A percentile compares a stretch with the other conserved stretches of the same genome.
Conservation (phyloP, 2,888 invertebrate genomes). For the Nomada goodeniana region DNA sequence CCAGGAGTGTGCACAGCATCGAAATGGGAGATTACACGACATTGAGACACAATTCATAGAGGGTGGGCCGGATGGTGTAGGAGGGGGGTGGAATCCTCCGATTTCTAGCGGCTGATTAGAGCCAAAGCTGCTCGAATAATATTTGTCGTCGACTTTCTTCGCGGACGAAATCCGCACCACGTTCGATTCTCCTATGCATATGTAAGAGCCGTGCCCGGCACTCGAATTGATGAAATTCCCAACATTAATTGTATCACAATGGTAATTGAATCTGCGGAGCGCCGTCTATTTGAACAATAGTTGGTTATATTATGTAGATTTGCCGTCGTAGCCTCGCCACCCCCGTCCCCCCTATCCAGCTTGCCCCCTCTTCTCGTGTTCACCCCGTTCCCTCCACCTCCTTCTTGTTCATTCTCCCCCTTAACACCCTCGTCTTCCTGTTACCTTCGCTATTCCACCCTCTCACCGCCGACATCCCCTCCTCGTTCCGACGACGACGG, state of each 20-base stretch:
- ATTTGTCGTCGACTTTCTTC: conserved; percentile 75
- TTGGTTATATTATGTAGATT: conserved; percentile 85
- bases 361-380: conserved; percentile 66
- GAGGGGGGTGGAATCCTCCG: conserved; percentile 5
- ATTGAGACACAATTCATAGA: neutral
- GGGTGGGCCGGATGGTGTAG: no score
- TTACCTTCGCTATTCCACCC: conserved; percentile 53
- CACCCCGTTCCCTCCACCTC: conserved; percentile 40
- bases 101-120: conserved; percentile 58
- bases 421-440: conserved; percentile 56
- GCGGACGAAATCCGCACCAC: conserved; percentile 75
- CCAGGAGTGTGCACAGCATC: no score
- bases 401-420: conserved; percentile 39
- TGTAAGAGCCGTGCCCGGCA: conserved; percentile 82
- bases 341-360: conserved; percentile 66
- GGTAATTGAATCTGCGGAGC: conserved; percentile 84
- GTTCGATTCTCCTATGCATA: conserved; percentile 84
- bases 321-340: conserved; percentile 78
- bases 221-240: conserved; percentile 84
- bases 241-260: conserved; percentile 85
- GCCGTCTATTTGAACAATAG: conserved; percentile 85
- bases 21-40: neutral
- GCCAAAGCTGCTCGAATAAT: conserved; percentile 65
- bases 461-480: conserved; percentile 40
- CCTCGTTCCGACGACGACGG: conserved; percentile 64